Evolutionary conservation across 2,888 invertebrate genomes (phyloP).

Genomic region (Muschampia staudingeri): DNA sequence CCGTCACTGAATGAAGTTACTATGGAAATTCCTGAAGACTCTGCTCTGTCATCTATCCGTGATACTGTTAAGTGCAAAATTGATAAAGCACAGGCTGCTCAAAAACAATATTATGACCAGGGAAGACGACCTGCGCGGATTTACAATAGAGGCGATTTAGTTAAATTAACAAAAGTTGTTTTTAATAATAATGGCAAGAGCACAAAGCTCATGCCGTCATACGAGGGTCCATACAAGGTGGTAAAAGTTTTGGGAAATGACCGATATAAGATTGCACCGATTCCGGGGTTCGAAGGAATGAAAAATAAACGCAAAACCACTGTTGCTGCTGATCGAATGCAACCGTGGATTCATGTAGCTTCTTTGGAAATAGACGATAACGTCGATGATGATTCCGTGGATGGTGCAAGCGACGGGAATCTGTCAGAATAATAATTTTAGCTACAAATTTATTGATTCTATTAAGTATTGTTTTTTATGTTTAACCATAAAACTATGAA

Average conservation of each 20-base stretch:
- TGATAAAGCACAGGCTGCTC: conserved; percentile 42
- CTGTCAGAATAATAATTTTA: no score
- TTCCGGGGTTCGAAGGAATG: conserved; percentile 38
- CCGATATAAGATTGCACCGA: conserved; percentile 49
- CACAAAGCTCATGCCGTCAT: conserved; percentile 62
- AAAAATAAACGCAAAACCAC: conserved; percentile 40
- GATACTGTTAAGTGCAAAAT: background rate
- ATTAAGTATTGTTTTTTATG: no score
- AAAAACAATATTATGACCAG: conserved; percentile 59
- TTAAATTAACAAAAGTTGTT: conserved; percentile 60
- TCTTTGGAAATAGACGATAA: background rate
- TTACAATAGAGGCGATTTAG: conserved; percentile 62
- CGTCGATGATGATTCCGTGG: no score
- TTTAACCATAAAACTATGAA: no score
- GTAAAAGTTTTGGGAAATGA: conserved; percentile 57
- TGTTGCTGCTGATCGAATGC: conserved; percentile 47
- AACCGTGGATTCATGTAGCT: conserved; percentile 32
- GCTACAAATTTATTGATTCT: no score
- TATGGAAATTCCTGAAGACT: conserved; percentile 27
- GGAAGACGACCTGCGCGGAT: conserved; percentile 53
- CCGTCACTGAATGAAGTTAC: background rate
- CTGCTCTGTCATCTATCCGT: background rate
- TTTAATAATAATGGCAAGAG: conserved; percentile 66
- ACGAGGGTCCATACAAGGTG: conserved; percentile 61
- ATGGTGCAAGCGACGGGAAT: no score